These are phyloP conservation scores for Petrosia ficiformis DNA, from an alignment of 37 sponge, comb jelly and placozoan genomes.

Conservation along the genomic window DNA sequence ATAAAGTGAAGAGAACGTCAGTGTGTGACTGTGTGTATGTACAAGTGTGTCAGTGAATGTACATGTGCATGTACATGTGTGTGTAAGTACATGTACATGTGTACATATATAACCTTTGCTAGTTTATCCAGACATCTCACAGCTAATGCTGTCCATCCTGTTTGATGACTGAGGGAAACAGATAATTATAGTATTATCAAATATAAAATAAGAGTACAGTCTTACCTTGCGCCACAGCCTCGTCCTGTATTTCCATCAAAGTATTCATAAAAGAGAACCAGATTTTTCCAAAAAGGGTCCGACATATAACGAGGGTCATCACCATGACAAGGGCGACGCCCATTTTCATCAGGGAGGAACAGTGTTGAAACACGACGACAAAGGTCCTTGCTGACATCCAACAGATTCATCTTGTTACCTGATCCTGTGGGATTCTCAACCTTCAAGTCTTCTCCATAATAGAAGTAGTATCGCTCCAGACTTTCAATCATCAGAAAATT, in stretches of 20 bases:
- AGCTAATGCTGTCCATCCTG: conserved; percentile 92
- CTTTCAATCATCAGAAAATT: conserved; percentile 90
- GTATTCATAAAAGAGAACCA: conserved; percentile 95
- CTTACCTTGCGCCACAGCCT: conserved; percentile 96
- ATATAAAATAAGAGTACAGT: not conserved
- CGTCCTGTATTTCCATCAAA: conserved; percentile 91
- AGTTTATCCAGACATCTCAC: conserved; percentile 84
- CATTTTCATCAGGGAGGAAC: conserved; percentile 72
- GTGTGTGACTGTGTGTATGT: not conserved
- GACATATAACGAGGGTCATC: conserved; percentile 61
- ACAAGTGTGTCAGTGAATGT: not conserved
- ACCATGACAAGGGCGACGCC: conserved; percentile 90
- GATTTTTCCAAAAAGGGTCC: conserved; percentile 90
- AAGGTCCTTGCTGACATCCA: conserved; percentile 77
- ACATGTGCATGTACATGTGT: not conserved
- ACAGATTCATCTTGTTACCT: conserved; percentile 73
- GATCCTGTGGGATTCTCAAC: conserved; percentile 92
- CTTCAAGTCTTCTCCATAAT: conserved; percentile 81
- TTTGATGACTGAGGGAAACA: conserved; percentile 78
- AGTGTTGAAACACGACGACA: conserved; percentile 51
- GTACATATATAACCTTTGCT: not conserved
- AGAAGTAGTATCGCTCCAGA: conserved; percentile 91
- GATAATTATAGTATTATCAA: not conserved
- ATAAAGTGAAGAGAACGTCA: too few species aligned
- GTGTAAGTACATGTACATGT: not conserved